Evolutionary conservation across 2,888 invertebrate genomes (phyloP), one percentile per base, ranked within the genome.

Genomic region (Operophtera brumata): DNA sequence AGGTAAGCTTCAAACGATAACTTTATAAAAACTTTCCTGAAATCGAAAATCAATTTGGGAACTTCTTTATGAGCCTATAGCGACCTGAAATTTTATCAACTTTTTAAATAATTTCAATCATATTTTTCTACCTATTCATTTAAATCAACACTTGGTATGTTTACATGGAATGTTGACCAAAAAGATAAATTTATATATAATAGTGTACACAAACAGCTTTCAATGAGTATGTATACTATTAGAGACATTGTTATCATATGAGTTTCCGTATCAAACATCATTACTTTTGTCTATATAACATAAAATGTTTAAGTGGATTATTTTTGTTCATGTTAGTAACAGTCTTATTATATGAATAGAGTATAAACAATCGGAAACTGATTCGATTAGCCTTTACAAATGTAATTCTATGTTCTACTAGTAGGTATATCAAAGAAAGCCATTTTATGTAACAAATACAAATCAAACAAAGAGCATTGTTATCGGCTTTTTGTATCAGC

Each of bases 1-100:
- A 90, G 90, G 90, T 91, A 82, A 79, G 76, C 66, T 57, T 56
- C 45, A 11, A 47, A n/a, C 30, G 11, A 37, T 34, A 53, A 26
- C 14, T 47, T n/a, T 48, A 47, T 25, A 37, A 12, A 39, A 44
- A 48, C 40, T 53, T 53, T 25, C 32, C 12, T 43, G 9, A n/a
- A 43, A 32, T 34, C 25, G 8, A 59, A 49, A 55, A 50, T 49
- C 50, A 42, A 51, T 47, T 56, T 54, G 59, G 57, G 52, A 57
- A 52, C 51, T 45, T 58, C 64, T 59, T n/a, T 26, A 50, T 57
- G 55, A 59, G 79, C 79, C 69, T 60, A 65, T 30, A 52, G 80
- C 80, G 80, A 80, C 68, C 50, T 61, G 52, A 48, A 25, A 62
- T 47, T 44, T 40, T 32, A 20, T 6, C 12, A 35, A 13, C 12